These are phyloP conservation scores for Thaleichthys pacificus DNA, from an alignment of 2,797 vertebrate species.

Conservation along the genomic window DNA sequence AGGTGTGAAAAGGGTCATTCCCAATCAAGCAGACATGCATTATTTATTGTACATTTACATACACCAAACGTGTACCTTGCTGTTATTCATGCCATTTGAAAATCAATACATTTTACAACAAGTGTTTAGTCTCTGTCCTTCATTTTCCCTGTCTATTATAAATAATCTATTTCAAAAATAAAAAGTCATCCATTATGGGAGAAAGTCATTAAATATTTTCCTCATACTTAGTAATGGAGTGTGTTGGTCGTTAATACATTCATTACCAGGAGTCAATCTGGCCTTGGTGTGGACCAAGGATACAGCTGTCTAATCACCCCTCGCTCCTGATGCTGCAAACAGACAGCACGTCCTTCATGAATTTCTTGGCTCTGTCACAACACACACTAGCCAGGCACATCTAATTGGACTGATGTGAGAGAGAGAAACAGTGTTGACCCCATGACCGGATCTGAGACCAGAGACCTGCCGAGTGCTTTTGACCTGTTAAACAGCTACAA, in stretches of 20 bases:
- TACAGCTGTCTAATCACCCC: slow-evolving; percentile 39
- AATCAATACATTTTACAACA: too few species aligned
- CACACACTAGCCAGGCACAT: slow-evolving; percentile 27
- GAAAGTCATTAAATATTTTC: slow-evolving; percentile 64
- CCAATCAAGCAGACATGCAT: too few species aligned
- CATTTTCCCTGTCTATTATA: slow-evolving; percentile 51
- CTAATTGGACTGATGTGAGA: slow-evolving; percentile 45
- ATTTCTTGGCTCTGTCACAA: slow-evolving; percentile 30
- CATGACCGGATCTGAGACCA: not conserved
- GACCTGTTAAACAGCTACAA: too few species aligned
- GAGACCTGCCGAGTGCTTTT: too few species aligned
- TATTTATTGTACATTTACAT: too few species aligned
- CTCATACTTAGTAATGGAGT: slow-evolving; percentile 58
- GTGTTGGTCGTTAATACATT: too few species aligned
- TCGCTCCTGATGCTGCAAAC: slow-evolving; percentile 30
- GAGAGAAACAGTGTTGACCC: slow-evolving; percentile 17
- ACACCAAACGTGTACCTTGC: too few species aligned
- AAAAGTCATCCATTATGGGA: slow-evolving; percentile 61
- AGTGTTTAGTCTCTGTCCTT: slow-evolving; percentile 2
- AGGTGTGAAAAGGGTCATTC: too few species aligned
- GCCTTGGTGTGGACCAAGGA: slow-evolving; percentile 45
- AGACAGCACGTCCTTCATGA: slow-evolving; percentile 38
- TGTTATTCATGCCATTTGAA: too few species aligned
- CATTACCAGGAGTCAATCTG: slow-evolving; percentile 35
- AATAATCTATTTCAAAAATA: slow-evolving; percentile 58